phyloP scores from a whole-genome alignment of 2,113 vertebrate genomes.

The Catharus minimus region DNA sequence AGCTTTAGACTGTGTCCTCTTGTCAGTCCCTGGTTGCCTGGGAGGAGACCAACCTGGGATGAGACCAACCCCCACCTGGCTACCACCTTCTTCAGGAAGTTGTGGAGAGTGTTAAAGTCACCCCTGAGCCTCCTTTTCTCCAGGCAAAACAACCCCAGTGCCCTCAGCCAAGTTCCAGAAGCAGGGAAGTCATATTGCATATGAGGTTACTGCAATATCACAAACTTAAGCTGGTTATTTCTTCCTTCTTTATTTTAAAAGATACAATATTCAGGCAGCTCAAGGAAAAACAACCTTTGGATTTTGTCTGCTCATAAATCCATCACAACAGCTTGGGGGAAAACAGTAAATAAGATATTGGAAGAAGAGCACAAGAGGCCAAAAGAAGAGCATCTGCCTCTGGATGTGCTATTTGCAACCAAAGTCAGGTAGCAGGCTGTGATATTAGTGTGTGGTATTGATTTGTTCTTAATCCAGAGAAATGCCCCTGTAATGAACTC shows the following conservation, averaged over 20 bases:
- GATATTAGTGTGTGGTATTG: constrained; percentile 63
- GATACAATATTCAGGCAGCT: constrained; percentile 49
- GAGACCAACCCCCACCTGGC: neutral
- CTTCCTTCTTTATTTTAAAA: constrained; percentile 37
- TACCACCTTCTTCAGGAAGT: neutral
- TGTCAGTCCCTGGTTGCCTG: neutral
- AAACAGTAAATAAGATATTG: constrained; percentile 59
- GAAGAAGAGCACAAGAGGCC: constrained; percentile 47
- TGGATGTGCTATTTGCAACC: constrained; percentile 40
- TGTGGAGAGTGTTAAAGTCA: neutral
- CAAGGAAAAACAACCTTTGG: constrained; percentile 51
- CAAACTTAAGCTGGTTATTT: constrained; percentile 17
- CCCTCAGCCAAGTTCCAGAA: neutral
- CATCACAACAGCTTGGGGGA: constrained; percentile 34
- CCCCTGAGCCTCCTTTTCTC: neutral
- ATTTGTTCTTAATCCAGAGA: constrained; percentile 68
- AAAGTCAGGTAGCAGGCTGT: constrained; percentile 19
- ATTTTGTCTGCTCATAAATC: constrained; percentile 55
- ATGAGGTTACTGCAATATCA: neutral
- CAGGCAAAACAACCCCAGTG: neutral
- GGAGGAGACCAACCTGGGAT: neutral
- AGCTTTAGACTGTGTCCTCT: neutral
- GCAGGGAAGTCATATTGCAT: neutral
- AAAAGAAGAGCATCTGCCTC: constrained; percentile 14
- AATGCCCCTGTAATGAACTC: constrained; percentile 73